These are phyloP conservation scores for Conus canariensis DNA, from an alignment of 2,888 invertebrate species.

Conservation along the genomic window DNA sequence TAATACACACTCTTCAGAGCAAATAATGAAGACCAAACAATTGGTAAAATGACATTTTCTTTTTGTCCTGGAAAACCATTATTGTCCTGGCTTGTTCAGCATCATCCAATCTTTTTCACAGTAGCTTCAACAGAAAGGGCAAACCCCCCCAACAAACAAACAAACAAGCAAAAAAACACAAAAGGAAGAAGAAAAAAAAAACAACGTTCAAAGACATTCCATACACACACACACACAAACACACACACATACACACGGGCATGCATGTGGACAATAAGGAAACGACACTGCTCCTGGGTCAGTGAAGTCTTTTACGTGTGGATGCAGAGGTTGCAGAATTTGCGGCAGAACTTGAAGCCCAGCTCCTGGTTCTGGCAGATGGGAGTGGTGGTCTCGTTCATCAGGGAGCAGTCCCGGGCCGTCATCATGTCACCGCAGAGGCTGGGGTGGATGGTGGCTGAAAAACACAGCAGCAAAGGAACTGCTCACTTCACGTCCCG, in stretches of 20 bases:
- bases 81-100: too few species aligned
- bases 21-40: too few species aligned
- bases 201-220: not conserved
- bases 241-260: too few species aligned
- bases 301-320: not conserved
- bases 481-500: too few species aligned
- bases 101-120: too few species aligned
- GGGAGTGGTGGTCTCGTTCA: slow-evolving; percentile 49
- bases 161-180: too few species aligned
- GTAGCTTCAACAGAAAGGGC: too few species aligned
- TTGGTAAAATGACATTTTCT: too few species aligned
- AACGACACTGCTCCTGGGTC: not conserved
- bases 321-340: slow-evolving; percentile 47
- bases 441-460: slow-evolving; percentile 48
- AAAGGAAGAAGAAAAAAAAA: too few species aligned
- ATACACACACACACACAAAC: not conserved
- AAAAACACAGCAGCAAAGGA: not conserved
- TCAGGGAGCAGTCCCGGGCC: slow-evolving; percentile 43
- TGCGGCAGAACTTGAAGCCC: slow-evolving; percentile 49
- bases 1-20: too few species aligned
- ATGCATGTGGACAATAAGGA: not conserved
- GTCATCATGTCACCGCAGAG: slow-evolving; percentile 47
- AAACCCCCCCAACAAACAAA: too few species aligned
- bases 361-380: slow-evolving; percentile 43
- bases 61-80: too few species aligned